Evolutionary conservation across 2,113 vertebrate genomes (phyloP).

Genomic region (Ictalurus furcatus): DNA sequence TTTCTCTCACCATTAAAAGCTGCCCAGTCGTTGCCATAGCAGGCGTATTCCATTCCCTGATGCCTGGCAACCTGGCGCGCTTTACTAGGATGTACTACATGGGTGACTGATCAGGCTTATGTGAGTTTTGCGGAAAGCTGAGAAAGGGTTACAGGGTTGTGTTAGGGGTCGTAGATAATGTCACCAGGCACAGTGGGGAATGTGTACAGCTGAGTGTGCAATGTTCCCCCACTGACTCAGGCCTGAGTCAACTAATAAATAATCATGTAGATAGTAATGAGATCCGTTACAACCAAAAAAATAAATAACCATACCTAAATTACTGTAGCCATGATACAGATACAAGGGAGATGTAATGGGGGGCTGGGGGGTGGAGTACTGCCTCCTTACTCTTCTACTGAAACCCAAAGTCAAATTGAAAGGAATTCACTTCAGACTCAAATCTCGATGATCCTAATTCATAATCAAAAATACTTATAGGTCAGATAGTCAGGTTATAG

Average conservation of each 20-base stretch:
- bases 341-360: not conserved
- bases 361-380: too few relatives aligned
- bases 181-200: conserved; percentile 14
- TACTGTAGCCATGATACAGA: not conserved
- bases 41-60: conserved; percentile 44
- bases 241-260: conserved; percentile 4
- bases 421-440: not conserved
- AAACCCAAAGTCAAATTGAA: not conserved
- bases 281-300: not conserved
- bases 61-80: conserved; percentile 45
- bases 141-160: conserved; percentile 40
- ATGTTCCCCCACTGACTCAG: conserved; percentile 16
- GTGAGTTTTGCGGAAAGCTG: conserved; percentile 17
- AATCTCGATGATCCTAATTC: not conserved
- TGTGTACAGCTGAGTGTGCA: not conserved
- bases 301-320: not conserved
- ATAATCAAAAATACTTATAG: not conserved
- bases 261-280: conserved; percentile 1
- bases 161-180: conserved; percentile 31
- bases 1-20: conserved; percentile 36
- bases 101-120: conserved; percentile 39
- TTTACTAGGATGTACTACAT: conserved; percentile 37
- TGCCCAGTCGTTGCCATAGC: conserved; percentile 48
- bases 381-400: not conserved
- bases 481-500: not conserved